A percentile compares a stretch with the other conserved stretches of the same genome.
Conservation (phyloP, 1,140 invertebrate species). For the Colletes gigas region DNA sequence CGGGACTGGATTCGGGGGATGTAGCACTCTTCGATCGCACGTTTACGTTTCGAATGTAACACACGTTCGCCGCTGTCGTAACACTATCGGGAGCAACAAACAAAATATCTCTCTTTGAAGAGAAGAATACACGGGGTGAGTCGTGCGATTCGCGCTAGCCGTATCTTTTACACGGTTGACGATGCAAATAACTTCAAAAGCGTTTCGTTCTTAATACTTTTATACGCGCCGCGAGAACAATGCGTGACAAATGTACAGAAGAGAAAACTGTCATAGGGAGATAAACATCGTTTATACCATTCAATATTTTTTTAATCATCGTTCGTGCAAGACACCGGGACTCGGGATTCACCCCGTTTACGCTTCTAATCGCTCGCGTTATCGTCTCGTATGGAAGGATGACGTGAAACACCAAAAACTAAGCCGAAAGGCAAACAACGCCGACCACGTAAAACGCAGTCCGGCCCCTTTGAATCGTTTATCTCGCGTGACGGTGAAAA, state of each 20-base stretch:
- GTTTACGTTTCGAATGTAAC: constrained; percentile 39
- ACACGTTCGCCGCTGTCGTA: constrained; percentile 57
- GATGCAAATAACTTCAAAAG: no score
- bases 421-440: no score
- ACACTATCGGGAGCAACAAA: constrained; percentile 30
- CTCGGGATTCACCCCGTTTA: background rate
- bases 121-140: background rate
- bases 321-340: background rate
- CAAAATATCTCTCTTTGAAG: background rate
- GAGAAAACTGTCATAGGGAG: no score
- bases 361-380: background rate
- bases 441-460: background rate
- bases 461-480: background rate
- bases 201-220: no score
- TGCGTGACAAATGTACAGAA: no score
- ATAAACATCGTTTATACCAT: no score
- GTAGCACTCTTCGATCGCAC: constrained; percentile 45
- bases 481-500: background rate
- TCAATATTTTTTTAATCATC: no score
- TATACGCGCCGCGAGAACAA: no score
- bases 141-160: background rate
- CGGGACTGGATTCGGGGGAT: constrained; percentile 51
- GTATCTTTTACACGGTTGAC: no score
- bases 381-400: constrained; percentile 15
- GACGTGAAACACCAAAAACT: background rate